These are phyloP conservation scores for Hartigia nigra DNA, from an alignment of 2,888 invertebrate genomes.

Conservation along the genomic window DNA sequence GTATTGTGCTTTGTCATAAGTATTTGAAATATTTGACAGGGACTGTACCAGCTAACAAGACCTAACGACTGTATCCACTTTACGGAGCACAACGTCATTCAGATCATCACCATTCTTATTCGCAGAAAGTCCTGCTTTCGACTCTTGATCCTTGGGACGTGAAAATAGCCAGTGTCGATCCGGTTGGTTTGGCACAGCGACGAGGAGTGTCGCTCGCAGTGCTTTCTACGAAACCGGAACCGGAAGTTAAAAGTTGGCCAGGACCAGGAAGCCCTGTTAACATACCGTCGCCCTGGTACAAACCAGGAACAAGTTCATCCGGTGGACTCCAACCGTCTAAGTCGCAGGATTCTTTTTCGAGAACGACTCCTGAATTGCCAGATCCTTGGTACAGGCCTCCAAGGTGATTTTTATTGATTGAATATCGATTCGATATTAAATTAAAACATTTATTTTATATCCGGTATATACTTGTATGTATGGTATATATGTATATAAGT, in stretches of 20 bases:
- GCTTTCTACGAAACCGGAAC: background rate
- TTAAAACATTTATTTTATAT: background rate
- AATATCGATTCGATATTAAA: background rate
- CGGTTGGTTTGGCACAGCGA: conserved; percentile 50
- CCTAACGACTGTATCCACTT: conserved; percentile 8
- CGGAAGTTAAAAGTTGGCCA: conserved; percentile 14
- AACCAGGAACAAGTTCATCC: conserved; percentile 37
- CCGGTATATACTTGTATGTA: no score
- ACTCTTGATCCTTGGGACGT: conserved; percentile 63
- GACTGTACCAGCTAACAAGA: conserved; percentile 8
- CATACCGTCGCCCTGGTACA: conserved; percentile 61
- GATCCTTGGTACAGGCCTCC: conserved; percentile 29
- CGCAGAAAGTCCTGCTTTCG: conserved; percentile 57
- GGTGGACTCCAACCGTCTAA: background rate
- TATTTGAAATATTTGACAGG: background rate
- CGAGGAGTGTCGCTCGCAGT: conserved; percentile 39
- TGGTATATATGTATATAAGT: no score
- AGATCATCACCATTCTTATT: conserved; percentile 1
- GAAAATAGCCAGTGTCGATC: conserved; percentile 60
- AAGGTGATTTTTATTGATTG: conserved; percentile 23
- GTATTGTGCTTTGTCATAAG: background rate
- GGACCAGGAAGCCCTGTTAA: conserved; percentile 31
- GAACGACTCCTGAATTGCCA: conserved; percentile 15
- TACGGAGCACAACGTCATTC: background rate
- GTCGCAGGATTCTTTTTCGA: background rate